A percentile compares a stretch with the other conserved stretches of the same genome.
phyloP scores from a whole-genome alignment of 2,888 invertebrate genomes.

The Cancer borealis region DNA sequence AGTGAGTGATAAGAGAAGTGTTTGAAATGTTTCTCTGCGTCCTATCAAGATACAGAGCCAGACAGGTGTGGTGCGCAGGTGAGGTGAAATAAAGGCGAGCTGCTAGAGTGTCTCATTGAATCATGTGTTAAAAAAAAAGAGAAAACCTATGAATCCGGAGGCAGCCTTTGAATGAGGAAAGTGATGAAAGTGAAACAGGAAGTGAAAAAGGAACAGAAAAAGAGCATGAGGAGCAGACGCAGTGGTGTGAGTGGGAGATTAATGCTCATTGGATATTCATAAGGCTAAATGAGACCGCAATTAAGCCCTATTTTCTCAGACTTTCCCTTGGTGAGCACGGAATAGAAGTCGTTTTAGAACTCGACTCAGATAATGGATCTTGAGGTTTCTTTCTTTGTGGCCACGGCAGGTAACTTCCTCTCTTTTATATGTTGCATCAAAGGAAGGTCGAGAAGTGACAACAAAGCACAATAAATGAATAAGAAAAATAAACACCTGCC shows the following conservation, averaged over 20 bases:
- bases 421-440: neutral
- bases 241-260: neutral
- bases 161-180: neutral
- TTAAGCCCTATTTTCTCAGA: constrained; percentile 31
- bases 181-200: neutral
- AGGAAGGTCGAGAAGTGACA: neutral
- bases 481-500: neutral
- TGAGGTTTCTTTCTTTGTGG: neutral
- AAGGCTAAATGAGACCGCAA: constrained; percentile 14
- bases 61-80: neutral
- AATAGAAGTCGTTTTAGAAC: neutral
- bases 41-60: neutral
- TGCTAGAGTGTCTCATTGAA: neutral
- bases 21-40: neutral
- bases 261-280: constrained; percentile 38
- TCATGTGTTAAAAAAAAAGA: neutral
- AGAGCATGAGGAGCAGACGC: neutral
- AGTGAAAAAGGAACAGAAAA: neutral
- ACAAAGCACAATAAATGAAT: neutral
- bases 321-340: neutral
- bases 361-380: neutral
- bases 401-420: neutral
- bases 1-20: neutral
- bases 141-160: neutral
- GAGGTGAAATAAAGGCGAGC: neutral